Base-by-base conservation (phyloP, 1,140 invertebrate species). In the Drosophila rhopaloa region DNA sequence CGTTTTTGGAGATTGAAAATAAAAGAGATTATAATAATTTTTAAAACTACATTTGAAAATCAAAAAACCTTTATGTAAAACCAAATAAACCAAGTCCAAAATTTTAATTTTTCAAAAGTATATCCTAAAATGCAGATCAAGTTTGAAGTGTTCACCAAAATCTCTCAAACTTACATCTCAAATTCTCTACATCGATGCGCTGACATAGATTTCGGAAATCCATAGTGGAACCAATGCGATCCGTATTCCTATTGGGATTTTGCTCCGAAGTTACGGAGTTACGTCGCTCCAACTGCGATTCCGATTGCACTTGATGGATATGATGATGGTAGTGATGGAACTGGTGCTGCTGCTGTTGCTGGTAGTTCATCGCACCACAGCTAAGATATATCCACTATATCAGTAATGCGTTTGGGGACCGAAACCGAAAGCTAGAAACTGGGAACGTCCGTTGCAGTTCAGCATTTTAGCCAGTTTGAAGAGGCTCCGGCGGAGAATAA, bases 391-490 rank as follows among this genome's bases (percentile, higher is more conserved):
- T 29, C 40, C 24, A 14, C 14, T 16, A 19, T 14, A 66, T 62
- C 13, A 38, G 32, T 14, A 27, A 58, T 29, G 27, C 19, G n/a
- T 19, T 4, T 14, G n/a, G 19, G 0, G 13, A 35, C 27, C 37
- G n/a, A 43, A 27, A 38, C 13, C 4, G 44, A 41, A 35, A 32
- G 14, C 11, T 10, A 10, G 8, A 38, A 51, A 62, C 37, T 41
- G 47, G 48, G 60, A 35, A 47, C 82, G 83, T 88, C 83, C 80
- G 83, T 57, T 83, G 84, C 84, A 83, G 83, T 79, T 71, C 79
- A 88, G 83, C 82, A 86, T 86, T 79, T 82, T 86, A 37, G 71
- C 58, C 83, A 76, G 48, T 86, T 79, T 88, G 76, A 88, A 63
- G 47, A 37, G 47, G 48, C 54, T 72, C 16, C 44, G 19, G 27